Evolutionary conservation across 2,888 invertebrate species (phyloP), one percentile per base, ranked within the genome.

Genomic region (Meloe dianella): DNA sequence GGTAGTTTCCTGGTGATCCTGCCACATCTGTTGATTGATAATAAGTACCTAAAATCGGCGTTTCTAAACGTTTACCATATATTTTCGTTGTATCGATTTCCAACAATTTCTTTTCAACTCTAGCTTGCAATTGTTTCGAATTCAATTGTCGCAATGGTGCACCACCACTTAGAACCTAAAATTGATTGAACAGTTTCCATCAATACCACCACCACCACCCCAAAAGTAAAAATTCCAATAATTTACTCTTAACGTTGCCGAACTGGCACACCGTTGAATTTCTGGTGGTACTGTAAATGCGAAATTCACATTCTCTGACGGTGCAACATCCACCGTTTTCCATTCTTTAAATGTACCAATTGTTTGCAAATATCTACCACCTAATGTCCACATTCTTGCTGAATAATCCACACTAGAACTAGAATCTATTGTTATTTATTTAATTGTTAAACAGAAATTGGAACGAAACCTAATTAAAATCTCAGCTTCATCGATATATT

Each of bases 211-310:
- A n/a, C n/a, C n/a, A n/a, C n/a, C n/a, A n/a, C n/a, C n/a, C n/a
- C n/a, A n/a, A n/a, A n/a, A n/a, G n/a, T n/a, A n/a, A n/a, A n/a
- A n/a, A n/a, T n/a, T n/a, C n/a, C n/a, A n/a, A n/a, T n/a, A n/a
- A n/a, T n/a, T n/a, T n/a, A 91, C 93, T 84, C 92, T 91, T 63
- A 93, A 85, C 0, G 93, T 93, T 22, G 92, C 92, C 61, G 89
- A 92, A 75, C 93, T 94, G 69, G 90, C 91, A 27, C 90, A 87
- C 79, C 91, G 88, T 73, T 86, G 85, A 9, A 95, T 87, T 80
- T 95, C 95, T 0, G 91, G 89, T 5, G 95, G 95, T 71, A 90
- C 83, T 41, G 88, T 86, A 74, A 83, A 86, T n/a, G 85, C 78
- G 30, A 86, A 84, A n/a, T 85, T 81, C 7, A 80, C 77, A 57